These are phyloP conservation scores for Notodonta dromedarius DNA, from an alignment of 2,888 invertebrate genomes.

Conservation along the genomic window DNA sequence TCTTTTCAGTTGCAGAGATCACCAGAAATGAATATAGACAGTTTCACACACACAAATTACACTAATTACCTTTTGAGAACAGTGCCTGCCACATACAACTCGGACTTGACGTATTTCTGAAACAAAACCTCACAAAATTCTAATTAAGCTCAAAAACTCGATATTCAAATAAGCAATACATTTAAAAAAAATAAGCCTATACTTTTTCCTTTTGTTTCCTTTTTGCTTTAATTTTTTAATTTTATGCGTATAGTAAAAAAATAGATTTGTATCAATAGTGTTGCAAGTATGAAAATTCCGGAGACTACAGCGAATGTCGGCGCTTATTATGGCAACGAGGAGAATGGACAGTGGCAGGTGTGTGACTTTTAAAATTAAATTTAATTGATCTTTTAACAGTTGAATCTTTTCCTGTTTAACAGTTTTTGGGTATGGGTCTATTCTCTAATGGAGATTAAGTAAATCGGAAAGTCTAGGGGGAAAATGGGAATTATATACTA, in stretches of 20 bases:
- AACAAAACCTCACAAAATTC: slow-evolving; percentile 11
- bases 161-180: slow-evolving; percentile 27
- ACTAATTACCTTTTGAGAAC: slow-evolving; percentile 49
- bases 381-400: no score
- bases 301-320: slow-evolving; percentile 74
- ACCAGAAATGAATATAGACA: slow-evolving; percentile 70
- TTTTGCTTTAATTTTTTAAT: slow-evolving; percentile 31
- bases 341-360: slow-evolving; percentile 80
- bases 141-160: slow-evolving; percentile 27
- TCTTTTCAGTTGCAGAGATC: slow-evolving; percentile 57
- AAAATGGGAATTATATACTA: no score
- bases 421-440: no score
- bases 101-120: slow-evolving; percentile 27
- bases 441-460: no score
- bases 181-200: slow-evolving; percentile 23
- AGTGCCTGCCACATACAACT: slow-evolving; percentile 47
- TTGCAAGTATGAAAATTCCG: slow-evolving; percentile 76
- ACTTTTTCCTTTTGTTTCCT: slow-evolving; percentile 27
- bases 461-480: no score
- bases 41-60: slow-evolving; percentile 37
- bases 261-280: slow-evolving; percentile 30
- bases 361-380: slow-evolving; percentile 10
- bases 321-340: slow-evolving; percentile 77
- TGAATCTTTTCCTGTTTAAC: no score
- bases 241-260: slow-evolving; percentile 42